Percentiles rank a stretch among this genome's conserved stretches.
These are phyloP conservation scores for Corbicula japonica DNA, from an alignment of 2,888 invertebrate genomes.

Conservation along the genomic window DNA sequence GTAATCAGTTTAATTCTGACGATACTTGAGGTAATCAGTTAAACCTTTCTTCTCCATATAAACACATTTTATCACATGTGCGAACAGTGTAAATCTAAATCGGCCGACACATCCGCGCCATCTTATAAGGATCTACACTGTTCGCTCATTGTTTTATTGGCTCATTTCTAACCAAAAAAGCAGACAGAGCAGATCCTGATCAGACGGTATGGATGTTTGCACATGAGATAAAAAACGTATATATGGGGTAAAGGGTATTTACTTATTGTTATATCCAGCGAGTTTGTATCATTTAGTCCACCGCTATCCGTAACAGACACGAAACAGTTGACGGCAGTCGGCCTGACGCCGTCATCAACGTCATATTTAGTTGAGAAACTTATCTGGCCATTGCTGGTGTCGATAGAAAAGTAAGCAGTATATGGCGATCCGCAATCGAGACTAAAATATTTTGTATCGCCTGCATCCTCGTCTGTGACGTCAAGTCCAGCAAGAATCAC, in stretches of 20 bases:
- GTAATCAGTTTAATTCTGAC: too few species aligned
- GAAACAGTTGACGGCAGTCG: slow-evolving; percentile 54
- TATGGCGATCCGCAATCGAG: slow-evolving; percentile 69
- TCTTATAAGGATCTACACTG: too few species aligned
- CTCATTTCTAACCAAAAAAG: too few species aligned
- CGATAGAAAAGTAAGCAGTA: slow-evolving; percentile 66
- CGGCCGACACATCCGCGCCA: too few species aligned
- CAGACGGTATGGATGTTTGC: too few species aligned
- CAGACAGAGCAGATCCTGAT: too few species aligned
- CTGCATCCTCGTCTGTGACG: slow-evolving; percentile 63
- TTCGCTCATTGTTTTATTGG: too few species aligned
- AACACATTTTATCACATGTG: too few species aligned
- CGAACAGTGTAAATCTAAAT: too few species aligned
- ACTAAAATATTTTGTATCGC: slow-evolving; percentile 57
- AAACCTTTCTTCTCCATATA: too few species aligned
- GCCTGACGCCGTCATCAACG: slow-evolving; percentile 27
- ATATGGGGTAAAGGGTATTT: slow-evolving; percentile 1
- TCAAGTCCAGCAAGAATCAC: slow-evolving; percentile 52
- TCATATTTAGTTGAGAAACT: slow-evolving; percentile 39
- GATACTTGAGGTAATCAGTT: too few species aligned
- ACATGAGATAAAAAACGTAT: not conserved
- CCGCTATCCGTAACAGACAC: slow-evolving; percentile 62
- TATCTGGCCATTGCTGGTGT: slow-evolving; percentile 53
- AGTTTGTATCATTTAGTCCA: slow-evolving; percentile 31
- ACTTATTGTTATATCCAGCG: slow-evolving; percentile 29